Evolutionary conservation across 2,113 vertebrate genomes (phyloP).

Genomic region (Corythornis cristatus): DNA sequence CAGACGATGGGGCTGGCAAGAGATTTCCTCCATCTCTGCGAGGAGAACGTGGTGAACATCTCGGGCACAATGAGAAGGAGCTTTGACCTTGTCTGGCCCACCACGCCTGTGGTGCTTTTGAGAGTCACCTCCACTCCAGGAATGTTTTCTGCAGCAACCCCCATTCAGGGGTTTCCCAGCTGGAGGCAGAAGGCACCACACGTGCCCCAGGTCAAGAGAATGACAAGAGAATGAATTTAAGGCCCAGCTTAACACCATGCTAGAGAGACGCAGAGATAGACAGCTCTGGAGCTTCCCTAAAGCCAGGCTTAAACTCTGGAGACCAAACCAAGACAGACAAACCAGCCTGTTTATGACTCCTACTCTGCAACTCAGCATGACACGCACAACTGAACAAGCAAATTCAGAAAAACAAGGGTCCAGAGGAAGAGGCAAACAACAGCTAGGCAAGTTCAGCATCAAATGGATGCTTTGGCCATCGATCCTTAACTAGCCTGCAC

Average conservation of each 20-base stretch:
- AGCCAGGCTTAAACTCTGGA: neutral
- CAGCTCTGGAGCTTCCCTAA: neutral
- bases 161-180: accelerated
- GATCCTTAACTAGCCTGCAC: neutral
- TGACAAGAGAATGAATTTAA: accelerated
- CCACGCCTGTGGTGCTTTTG: accelerated
- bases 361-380: neutral
- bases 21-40: accelerated
- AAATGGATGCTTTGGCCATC: neutral
- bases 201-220: accelerated
- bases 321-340: accelerated
- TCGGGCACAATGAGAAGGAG: accelerated
- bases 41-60: accelerated
- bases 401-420: neutral
- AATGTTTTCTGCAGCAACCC: neutral
- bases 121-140: accelerated
- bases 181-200: neutral
- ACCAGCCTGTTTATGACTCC: neutral
- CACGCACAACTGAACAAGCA: neutral
- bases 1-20: accelerated
- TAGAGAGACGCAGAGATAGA: neutral
- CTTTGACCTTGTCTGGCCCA: neutral
- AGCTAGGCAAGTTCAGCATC: too few species aligned
- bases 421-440: neutral
- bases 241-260: accelerated